These are phyloP conservation scores for Maccullochella peelii DNA, from an alignment of 2,113 vertebrate species.

Conservation along the genomic window DNA sequence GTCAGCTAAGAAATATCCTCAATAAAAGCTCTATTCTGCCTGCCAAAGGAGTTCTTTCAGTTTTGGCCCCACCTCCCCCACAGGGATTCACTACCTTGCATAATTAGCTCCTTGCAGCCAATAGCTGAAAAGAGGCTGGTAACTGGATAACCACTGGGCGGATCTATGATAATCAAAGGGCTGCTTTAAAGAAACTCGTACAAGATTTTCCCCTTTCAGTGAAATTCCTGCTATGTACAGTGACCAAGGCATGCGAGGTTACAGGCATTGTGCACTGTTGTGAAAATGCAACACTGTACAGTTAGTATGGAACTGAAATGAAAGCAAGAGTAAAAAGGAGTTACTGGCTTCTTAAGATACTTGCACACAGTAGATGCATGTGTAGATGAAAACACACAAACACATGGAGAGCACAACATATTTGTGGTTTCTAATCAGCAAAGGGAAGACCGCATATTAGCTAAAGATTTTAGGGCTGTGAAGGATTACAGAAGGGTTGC, in stretches of 20 bases:
- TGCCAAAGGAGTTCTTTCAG: slow-evolving; percentile 90
- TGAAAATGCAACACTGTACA: slow-evolving; percentile 18
- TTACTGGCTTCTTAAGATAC: slow-evolving; percentile 1
- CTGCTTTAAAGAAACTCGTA: slow-evolving; percentile 84
- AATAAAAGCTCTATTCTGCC: slow-evolving; percentile 90
- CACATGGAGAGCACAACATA: slow-evolving; percentile 16
- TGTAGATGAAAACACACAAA: slow-evolving; percentile 1
- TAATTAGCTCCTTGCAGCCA: slow-evolving; percentile 84
- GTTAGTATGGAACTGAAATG: slow-evolving; percentile 2
- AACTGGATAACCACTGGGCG: slow-evolving; percentile 86
- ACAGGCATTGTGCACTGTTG: slow-evolving; percentile 47
- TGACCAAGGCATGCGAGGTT: slow-evolving; percentile 48
- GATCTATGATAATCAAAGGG: slow-evolving; percentile 88
- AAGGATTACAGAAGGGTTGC: slow-evolving; percentile 34
- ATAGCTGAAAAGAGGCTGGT: slow-evolving; percentile 80
- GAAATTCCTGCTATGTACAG: slow-evolving; percentile 60
- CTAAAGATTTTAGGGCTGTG: slow-evolving; percentile 13
- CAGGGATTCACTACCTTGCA: slow-evolving; percentile 88
- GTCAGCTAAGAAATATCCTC: slow-evolving; percentile 88
- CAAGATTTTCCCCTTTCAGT: slow-evolving; percentile 74
- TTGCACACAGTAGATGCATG: slow-evolving; percentile 20
- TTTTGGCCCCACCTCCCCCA: slow-evolving; percentile 83
- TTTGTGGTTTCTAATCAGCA: slow-evolving; percentile 49
- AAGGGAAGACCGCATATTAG: slow-evolving; percentile 33
- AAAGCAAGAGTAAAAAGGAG: not conserved